These are phyloP conservation scores for Euwallacea similis DNA, from an alignment of 1,140 invertebrate species.

Conservation along the genomic window DNA sequence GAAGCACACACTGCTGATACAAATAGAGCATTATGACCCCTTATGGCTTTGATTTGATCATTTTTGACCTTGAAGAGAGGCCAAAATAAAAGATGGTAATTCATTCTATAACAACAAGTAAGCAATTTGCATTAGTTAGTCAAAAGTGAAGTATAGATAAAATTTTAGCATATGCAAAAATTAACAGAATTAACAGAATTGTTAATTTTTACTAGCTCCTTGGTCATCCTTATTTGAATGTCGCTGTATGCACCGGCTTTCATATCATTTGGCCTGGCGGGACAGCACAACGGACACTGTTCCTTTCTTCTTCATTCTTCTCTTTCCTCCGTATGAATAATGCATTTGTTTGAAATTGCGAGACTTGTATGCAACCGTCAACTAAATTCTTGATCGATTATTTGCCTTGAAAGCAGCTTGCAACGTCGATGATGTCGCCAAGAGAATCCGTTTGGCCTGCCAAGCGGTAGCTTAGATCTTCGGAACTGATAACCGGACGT, in stretches of 20 bases:
- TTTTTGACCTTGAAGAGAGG: too few relatives aligned
- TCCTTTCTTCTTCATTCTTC: slow-evolving; percentile 20
- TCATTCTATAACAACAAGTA: too few relatives aligned
- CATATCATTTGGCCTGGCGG: slow-evolving; percentile 10
- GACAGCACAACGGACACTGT: slow-evolving; percentile 6
- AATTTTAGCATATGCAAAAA: too few relatives aligned
- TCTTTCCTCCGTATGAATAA: slow-evolving; percentile 25
- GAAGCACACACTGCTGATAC: too few relatives aligned
- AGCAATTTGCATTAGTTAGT: too few relatives aligned
- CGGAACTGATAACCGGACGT: slow-evolving; percentile 18
- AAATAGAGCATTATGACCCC: too few relatives aligned
- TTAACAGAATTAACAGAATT: too few relatives aligned
- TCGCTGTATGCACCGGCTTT: neutral
- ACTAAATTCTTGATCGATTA: slow-evolving; percentile 35
- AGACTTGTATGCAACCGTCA: slow-evolving; percentile 27
- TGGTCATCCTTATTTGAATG: too few relatives aligned
- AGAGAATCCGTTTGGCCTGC: slow-evolving; percentile 21
- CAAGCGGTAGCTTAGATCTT: slow-evolving; percentile 32
- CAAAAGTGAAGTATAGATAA: too few relatives aligned
- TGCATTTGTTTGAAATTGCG: slow-evolving; percentile 26
- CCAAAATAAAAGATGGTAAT: too few relatives aligned
- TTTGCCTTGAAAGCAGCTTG: slow-evolving; percentile 25
- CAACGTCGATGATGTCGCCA: slow-evolving; percentile 27
- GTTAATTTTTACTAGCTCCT: too few relatives aligned
- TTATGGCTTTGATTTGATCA: too few relatives aligned